Conservation (phyloP, 2,113 vertebrate genomes). For the Psittacus erithacus region DNA sequence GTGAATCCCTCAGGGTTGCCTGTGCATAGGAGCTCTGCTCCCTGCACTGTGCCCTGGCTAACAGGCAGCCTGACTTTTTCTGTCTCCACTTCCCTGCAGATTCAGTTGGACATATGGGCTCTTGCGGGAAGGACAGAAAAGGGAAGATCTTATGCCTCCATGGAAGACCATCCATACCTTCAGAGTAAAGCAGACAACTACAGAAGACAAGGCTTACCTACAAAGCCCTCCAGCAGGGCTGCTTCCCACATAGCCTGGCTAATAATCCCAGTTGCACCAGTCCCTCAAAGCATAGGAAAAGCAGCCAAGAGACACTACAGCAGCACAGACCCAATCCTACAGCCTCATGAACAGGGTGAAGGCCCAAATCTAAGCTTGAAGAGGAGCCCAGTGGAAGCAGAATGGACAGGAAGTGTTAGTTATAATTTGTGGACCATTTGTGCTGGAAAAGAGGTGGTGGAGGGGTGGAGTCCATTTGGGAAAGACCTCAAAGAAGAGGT, state of each 20-base stretch:
- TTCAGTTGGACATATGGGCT: not conserved
- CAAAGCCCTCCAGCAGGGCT: not conserved
- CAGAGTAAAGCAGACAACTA: not conserved
- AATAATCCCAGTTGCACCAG: not conserved
- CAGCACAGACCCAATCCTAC: not conserved
- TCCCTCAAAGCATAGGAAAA: not conserved
- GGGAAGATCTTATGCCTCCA: not conserved
- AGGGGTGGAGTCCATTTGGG: not conserved
- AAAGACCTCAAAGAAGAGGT: not conserved
- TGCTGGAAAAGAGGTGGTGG: not conserved
- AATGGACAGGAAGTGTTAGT: not conserved
- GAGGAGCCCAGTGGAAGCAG: not conserved
- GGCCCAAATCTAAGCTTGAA: not conserved
- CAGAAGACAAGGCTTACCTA: not conserved
- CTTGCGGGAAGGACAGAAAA: not conserved
- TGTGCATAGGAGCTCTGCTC: not conserved
- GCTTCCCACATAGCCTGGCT: not conserved
- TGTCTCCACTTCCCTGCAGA: not conserved
- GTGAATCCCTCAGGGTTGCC: not conserved
- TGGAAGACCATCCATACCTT: not conserved
- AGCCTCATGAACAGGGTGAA: not conserved
- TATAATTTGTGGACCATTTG: accelerated
- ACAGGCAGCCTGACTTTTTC: not conserved
- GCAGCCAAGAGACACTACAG: not conserved
- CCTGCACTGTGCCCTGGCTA: not conserved